These are phyloP conservation scores for Bombus impatiens DNA, from an alignment of 1,140 invertebrate genomes.

Conservation along the genomic window DNA sequence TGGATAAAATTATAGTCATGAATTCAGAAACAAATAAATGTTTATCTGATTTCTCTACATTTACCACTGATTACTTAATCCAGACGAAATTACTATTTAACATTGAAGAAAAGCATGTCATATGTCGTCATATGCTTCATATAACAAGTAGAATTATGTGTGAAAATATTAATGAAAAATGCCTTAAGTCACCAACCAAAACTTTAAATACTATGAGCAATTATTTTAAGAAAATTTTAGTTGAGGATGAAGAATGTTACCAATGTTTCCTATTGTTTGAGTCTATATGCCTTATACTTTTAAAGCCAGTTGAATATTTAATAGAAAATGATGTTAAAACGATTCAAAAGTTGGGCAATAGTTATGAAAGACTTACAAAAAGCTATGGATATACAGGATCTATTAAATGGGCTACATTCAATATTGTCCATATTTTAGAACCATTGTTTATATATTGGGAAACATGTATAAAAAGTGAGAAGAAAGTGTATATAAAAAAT, in stretches of 20 bases:
- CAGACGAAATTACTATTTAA: conserved; percentile 7
- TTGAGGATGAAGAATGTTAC: conserved; percentile 55
- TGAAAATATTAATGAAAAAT: conserved; percentile 38
- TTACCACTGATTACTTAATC: background rate
- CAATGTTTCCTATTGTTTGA: conserved; percentile 62
- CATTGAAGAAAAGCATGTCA: conserved; percentile 16
- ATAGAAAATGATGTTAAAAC: background rate
- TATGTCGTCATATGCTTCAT: conserved; percentile 30
- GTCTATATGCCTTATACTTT: conserved; percentile 47
- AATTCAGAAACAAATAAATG: background rate
- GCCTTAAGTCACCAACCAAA: background rate
- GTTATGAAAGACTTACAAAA: conserved; percentile 39
- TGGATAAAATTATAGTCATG: conserved; percentile 19
- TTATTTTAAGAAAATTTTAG: conserved; percentile 43
- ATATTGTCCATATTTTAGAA: conserved; percentile 50
- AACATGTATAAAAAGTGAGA: conserved; percentile 23
- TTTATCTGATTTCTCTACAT: conserved; percentile 37
- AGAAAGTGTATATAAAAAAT: conserved; percentile 42
- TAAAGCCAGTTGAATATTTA: conserved; percentile 53
- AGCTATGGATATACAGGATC: conserved; percentile 46
- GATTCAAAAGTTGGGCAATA: conserved; percentile 30
- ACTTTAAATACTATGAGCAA: conserved; percentile 34
- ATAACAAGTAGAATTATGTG: conserved; percentile 47
- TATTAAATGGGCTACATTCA: conserved; percentile 37
- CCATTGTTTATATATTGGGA: conserved; percentile 67